These are phyloP conservation scores for Muscina levida DNA, from an alignment of 2,888 invertebrate species.

Conservation along the genomic window DNA sequence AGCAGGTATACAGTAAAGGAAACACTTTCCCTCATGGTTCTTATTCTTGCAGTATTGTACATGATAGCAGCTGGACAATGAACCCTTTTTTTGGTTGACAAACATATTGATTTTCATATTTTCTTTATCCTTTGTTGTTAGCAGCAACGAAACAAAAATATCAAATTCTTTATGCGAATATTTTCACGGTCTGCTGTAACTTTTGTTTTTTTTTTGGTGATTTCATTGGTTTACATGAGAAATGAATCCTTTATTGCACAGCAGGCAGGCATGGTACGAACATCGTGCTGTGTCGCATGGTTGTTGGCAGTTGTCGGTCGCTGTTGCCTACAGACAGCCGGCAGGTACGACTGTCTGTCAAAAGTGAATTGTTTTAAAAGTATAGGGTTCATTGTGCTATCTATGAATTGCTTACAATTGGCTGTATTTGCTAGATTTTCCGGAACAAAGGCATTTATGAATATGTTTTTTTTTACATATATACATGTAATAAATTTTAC, in stretches of 20 bases:
- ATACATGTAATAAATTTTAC: not conserved
- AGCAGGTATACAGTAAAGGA: slow-evolving; percentile 14
- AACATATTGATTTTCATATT: slow-evolving; percentile 35
- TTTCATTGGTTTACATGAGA: slow-evolving; percentile 24
- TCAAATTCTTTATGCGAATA: slow-evolving; percentile 38
- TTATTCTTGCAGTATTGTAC: not conserved
- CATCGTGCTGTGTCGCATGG: slow-evolving; percentile 49
- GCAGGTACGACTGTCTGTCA: too few relatives aligned
- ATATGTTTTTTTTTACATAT: not conserved
- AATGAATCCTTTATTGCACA: slow-evolving; percentile 42
- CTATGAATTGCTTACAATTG: too few relatives aligned
- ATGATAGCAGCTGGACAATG: slow-evolving; percentile 8
- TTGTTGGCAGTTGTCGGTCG: slow-evolving; percentile 9
- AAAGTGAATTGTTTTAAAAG: too few relatives aligned
- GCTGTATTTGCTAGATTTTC: too few relatives aligned
- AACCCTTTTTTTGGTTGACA: slow-evolving; percentile 49
- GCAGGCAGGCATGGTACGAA: not conserved
- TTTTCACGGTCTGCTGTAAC: slow-evolving; percentile 40
- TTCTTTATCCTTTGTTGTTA: not conserved
- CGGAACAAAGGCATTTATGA: too few relatives aligned
- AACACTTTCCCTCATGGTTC: slow-evolving; percentile 52
- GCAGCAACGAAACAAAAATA: slow-evolving; percentile 16
- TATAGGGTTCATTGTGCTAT: too few relatives aligned
- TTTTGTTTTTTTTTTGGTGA: slow-evolving; percentile 6
- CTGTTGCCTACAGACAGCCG: not conserved